A percentile compares a stretch with the other conserved stretches of the same genome.
Evolutionary conservation across 2,888 invertebrate genomes (phyloP).

Genomic region (Microctonus brassicae): DNA sequence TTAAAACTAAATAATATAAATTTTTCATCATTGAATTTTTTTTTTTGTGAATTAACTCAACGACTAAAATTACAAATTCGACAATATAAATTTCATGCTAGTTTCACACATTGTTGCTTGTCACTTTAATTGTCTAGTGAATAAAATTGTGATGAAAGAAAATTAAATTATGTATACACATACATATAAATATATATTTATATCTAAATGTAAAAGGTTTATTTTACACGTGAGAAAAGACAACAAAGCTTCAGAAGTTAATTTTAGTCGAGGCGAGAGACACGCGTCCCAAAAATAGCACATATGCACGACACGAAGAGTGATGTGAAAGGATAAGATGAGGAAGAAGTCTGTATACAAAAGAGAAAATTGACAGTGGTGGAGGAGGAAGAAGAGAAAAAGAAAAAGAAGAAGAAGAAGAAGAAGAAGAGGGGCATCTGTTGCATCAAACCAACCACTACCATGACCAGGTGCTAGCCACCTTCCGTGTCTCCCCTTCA

Average conservation of each 20-base stretch:
- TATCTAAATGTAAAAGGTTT: neutral
- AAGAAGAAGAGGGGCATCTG: constrained; percentile 60
- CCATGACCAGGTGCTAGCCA: constrained; percentile 64
- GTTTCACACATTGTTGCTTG: neutral
- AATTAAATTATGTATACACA: no score
- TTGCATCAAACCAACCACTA: constrained; percentile 59
- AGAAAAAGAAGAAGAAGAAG: constrained; percentile 19
- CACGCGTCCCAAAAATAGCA: constrained; percentile 35
- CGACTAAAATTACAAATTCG: no score
- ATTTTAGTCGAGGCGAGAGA: neutral
- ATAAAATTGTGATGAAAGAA: neutral
- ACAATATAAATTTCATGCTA: neutral
- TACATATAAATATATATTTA: no score
- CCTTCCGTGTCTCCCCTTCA: constrained; percentile 55
- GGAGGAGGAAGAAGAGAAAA: constrained; percentile 31
- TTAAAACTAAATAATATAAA: no score
- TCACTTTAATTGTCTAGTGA: neutral
- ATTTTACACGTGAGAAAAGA: neutral
- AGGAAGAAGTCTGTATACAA: constrained; percentile 13
- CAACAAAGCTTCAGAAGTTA: constrained; percentile 5
- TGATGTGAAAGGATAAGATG: constrained; percentile 21
- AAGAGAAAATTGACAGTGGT: constrained; percentile 18
- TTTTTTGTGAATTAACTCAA: no score
- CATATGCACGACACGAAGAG: constrained; percentile 43
- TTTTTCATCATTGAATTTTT: no score